Percentiles rank a stretch among this genome's conserved stretches.
Conservation (phyloP, 2,797 vertebrate genomes). For the Schizopygopsis pylzovi region DNA sequence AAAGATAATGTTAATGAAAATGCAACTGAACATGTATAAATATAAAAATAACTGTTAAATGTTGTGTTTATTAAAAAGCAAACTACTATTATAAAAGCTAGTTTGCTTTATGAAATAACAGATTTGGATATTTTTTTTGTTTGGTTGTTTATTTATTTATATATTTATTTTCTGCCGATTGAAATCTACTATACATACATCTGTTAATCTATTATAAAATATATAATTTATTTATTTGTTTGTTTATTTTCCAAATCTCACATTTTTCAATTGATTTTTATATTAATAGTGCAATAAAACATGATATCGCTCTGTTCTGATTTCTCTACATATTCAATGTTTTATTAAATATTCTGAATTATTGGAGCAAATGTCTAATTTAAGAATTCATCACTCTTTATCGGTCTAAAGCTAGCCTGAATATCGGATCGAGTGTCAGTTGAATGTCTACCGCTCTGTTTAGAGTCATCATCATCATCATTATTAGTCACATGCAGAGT, state of each 20-base stretch:
- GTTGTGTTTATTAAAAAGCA: not conserved
- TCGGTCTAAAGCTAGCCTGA: not conserved
- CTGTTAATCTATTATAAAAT: too few species aligned
- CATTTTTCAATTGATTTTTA: not conserved
- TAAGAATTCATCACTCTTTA: not conserved
- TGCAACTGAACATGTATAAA: not conserved
- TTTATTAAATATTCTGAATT: not conserved
- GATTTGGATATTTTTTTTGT: too few species aligned
- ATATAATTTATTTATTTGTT: too few species aligned
- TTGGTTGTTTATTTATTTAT: too few species aligned
- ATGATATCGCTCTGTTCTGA: not conserved
- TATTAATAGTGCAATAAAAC: not conserved
- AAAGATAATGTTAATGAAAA: not conserved
- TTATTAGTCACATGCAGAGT: not conserved
- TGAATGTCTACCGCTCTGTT: not conserved
- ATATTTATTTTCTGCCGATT: too few species aligned
- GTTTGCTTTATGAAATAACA: not conserved
- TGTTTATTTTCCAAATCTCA: too few species aligned
- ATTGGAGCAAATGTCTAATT: not conserved
- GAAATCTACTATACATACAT: too few species aligned
- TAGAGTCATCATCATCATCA: not conserved
- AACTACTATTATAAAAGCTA: not conserved
- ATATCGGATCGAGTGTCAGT: too few species aligned
- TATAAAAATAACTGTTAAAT: not conserved
- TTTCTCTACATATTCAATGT: not conserved